These are phyloP conservation scores for Volucella inflata DNA, from an alignment of 2,888 invertebrate genomes.

Conservation along the genomic window DNA sequence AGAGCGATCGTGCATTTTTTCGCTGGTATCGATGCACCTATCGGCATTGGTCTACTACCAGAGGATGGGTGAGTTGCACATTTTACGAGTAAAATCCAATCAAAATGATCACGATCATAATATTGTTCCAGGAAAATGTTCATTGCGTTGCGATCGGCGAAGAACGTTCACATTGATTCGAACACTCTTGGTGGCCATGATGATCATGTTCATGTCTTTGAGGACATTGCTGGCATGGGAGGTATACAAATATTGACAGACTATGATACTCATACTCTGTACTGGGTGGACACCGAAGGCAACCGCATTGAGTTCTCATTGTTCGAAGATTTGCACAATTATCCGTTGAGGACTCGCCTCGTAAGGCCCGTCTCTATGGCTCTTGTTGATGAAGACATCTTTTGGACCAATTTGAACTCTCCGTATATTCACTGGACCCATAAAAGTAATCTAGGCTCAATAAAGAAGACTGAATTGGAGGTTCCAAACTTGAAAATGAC, in stretches of 20 bases:
- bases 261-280: conserved; percentile 85
- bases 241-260: conserved; percentile 83
- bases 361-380: conserved; percentile 86
- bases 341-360: conserved; percentile 84
- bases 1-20: conserved; percentile 87
- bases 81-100: not conserved
- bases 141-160: conserved; percentile 85
- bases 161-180: conserved; percentile 87
- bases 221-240: conserved; percentile 82
- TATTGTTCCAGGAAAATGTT: conserved; percentile 86
- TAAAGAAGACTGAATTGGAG: conserved; percentile 81
- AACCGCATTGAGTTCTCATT: conserved; percentile 87
- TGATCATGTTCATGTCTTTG: conserved; percentile 81
- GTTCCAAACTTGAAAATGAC: conserved; percentile 77
- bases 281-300: conserved; percentile 88
- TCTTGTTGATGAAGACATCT: conserved; percentile 87
- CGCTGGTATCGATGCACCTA: conserved; percentile 86
- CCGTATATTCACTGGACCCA: conserved; percentile 86
- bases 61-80: conserved; percentile 79
- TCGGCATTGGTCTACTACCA: conserved; percentile 87
- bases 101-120: not conserved
- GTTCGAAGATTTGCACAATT: conserved; percentile 85
- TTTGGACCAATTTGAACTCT: conserved; percentile 88
- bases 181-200: conserved; percentile 88
- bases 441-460: conserved; percentile 83